Evolutionary conservation across 1,140 invertebrate species (phyloP), one percentile per base, ranked within the genome.

Genomic region (Anoplolepis gracilipes): DNA sequence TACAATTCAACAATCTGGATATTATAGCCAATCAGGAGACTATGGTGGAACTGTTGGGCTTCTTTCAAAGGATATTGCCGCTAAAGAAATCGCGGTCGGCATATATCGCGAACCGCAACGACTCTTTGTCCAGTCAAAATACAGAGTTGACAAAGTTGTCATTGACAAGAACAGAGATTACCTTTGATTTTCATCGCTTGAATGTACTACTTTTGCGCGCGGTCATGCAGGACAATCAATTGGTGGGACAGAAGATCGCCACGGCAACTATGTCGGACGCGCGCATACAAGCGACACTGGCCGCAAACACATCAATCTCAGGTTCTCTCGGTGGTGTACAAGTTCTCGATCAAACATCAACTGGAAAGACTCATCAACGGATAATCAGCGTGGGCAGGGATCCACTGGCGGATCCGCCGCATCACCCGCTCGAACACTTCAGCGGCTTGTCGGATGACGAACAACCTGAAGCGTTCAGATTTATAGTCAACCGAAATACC

Each of bases 11-110:
- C 92, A 99, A 98, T 94, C 95, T 99, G 73, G 98, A 99, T 93
- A 97, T 99, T 53, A 99, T 99, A 97, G 98, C 98, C 0, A 99
- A 99, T 95, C 98, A 99, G 93, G 98, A 99, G 93, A 99, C 99
- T 0, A 97, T 99, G 88, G 97, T 99, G 1, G 98, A 99, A 93
- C 94, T 99, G 42, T 96, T 99, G 64, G 97, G 98, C 30, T 99
- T 99, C 92, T 96, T 97, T 0, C 97, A 97, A 78, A 96, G 98
- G 61, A 96, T 98, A 39, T 96, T 97, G 87, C 96, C 97, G 8
- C 89, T 92, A 7, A 91, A 93, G 36, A 95, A 95, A 87, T 81
- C 91, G 16, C 91, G 91, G 19, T 88, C 90, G 7, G 87, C 86
- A 2, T 85, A 75, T 6, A 92, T 93, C 70, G 88, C 93, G 7